These are phyloP conservation scores for Polyommatus icarus DNA, from an alignment of 2,888 invertebrate species.

Conservation along the genomic window DNA sequence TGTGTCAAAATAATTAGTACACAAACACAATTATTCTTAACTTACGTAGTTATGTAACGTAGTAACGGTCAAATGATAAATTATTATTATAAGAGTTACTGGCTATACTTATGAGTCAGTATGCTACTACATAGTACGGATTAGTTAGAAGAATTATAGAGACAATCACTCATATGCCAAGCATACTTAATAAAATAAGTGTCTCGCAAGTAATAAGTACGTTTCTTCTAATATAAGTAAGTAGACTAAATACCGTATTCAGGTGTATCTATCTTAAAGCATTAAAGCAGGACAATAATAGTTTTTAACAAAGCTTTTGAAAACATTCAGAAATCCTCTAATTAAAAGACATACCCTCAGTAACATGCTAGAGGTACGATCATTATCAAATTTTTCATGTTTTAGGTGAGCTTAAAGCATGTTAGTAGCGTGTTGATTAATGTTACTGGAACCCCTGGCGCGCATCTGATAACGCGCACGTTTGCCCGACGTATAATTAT, in stretches of 20 bases:
- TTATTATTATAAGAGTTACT: too few relatives aligned
- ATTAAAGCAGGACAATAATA: too few relatives aligned
- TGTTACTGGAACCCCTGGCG: background rate
- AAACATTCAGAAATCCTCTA: background rate
- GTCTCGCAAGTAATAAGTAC: too few relatives aligned
- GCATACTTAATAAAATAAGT: too few relatives aligned
- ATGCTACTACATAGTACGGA: too few relatives aligned
- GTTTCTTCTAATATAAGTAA: too few relatives aligned
- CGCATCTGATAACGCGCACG: background rate
- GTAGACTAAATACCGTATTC: too few relatives aligned
- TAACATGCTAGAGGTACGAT: background rate
- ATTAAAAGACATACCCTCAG: background rate
- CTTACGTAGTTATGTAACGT: background rate
- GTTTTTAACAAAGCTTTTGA: too few relatives aligned
- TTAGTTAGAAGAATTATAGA: too few relatives aligned
- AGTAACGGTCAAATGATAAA: background rate
- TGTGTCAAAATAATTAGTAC: background rate
- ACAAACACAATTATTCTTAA: background rate
- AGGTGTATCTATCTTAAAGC: too few relatives aligned
- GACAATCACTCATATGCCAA: too few relatives aligned
- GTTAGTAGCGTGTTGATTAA: slow-evolving; percentile 23
- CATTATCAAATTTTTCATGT: slow-evolving; percentile 6
- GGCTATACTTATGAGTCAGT: too few relatives aligned
- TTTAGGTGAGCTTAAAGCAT: background rate
- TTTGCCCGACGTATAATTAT: slow-evolving; percentile 32